A percentile compares a stretch with the other conserved stretches of the same genome.
These are phyloP conservation scores for Opisthograptis luteolata DNA, from an alignment of 2,888 invertebrate genomes.

Conservation along the genomic window DNA sequence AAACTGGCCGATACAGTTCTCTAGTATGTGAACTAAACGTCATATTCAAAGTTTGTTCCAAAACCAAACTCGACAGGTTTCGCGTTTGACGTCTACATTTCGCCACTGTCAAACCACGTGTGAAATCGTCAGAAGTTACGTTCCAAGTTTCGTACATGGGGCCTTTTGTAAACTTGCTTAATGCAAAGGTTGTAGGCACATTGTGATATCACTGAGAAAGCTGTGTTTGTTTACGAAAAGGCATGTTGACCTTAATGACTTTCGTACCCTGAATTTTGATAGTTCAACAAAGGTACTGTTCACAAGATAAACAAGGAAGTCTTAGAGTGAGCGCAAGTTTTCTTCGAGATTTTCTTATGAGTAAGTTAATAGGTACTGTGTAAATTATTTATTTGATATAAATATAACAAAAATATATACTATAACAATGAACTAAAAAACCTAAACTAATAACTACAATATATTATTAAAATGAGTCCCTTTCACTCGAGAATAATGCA, in stretches of 20 bases:
- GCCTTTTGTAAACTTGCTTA: slow-evolving; percentile 30
- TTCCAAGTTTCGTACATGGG: slow-evolving; percentile 35
- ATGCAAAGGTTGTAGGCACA: slow-evolving; percentile 25
- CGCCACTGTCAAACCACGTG: slow-evolving; percentile 40
- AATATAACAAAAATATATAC: too few relatives aligned
- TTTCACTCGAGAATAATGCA: too few relatives aligned
- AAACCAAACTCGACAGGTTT: slow-evolving; percentile 24
- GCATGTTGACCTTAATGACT: slow-evolving; percentile 22
- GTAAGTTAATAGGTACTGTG: too few relatives aligned
- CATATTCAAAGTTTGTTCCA: slow-evolving; percentile 24
- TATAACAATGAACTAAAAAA: too few relatives aligned
- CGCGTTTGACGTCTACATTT: slow-evolving; percentile 12
- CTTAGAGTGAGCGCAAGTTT: not conserved
- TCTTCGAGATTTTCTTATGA: too few relatives aligned
- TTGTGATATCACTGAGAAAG: slow-evolving; percentile 25
- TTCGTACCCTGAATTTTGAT: slow-evolving; percentile 4
- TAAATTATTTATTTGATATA: too few relatives aligned
- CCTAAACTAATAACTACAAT: too few relatives aligned
- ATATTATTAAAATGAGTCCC: too few relatives aligned
- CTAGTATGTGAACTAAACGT: not conserved
- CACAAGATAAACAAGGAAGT: not conserved
- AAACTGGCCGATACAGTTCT: too few relatives aligned
- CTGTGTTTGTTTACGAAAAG: slow-evolving; percentile 20
- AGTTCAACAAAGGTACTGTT: not conserved
- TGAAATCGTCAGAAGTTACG: slow-evolving; percentile 39